Evolutionary conservation across 2,888 invertebrate species (phyloP), one percentile per base, ranked within the genome.

Genomic region (Barypeithes pellucidus): DNA sequence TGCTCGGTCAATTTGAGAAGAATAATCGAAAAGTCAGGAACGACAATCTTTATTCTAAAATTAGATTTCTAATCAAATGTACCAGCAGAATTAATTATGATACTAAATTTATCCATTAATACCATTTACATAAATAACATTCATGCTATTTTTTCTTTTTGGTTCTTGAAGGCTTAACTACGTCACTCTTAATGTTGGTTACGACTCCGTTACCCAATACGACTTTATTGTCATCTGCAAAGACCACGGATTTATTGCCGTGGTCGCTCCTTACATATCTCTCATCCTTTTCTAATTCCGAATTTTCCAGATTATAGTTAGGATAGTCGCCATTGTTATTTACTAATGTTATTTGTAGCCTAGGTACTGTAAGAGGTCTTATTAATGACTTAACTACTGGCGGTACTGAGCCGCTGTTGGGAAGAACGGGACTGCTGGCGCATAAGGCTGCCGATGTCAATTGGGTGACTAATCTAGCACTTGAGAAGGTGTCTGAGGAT

Each of bases 361-460:
- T 87, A 39, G 90, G 90, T 18, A 76, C 76, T 59, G 88, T 89
- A 47, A 90, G 82, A 1, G 90, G 90, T 57, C 89, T 85, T 39
- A 89, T 87, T 16, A 90, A 85, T 60, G 89, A 89, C 79, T 89
- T 89, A 54, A 89, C 89, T 61, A 88, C 87, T 3, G 89, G 88
- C n/a, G 89, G 87, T 1, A 88, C 85, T 14, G 78, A 75, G 24
- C 83, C 83, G n/a, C 85, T 85, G 45, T 88, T 87, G 16, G 90
- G 90, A 75, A 90, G 85, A 29, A 89, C 89, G 2, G 90, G 90
- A 66, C 89, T 88, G 79, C 89, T 89, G 41, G 89, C 90, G 81
- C 90, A 90, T 12, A 90, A 84, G 0, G 90, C 90, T 0, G 90
- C 90, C 61, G 88, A 88, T 20, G 90, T 90, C 63, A 90, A 82